Percentiles rank a stretch among this genome's conserved stretches.
Conservation (phyloP, 2,113 vertebrate genomes). For the Psilopsiagon aymara region DNA sequence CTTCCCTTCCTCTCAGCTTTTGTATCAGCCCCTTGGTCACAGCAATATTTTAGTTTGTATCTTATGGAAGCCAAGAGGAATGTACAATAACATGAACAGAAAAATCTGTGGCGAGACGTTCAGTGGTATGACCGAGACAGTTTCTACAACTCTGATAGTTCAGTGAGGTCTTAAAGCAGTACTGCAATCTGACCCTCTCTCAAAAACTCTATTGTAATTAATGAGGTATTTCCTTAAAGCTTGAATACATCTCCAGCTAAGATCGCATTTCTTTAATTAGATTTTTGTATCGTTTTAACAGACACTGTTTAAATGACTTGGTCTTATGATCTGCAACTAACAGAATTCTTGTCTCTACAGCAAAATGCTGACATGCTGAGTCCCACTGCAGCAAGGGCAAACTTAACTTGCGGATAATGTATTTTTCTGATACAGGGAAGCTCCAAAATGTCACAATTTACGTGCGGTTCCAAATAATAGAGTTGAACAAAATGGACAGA, state of each 20-base stretch:
- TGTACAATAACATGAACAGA: accelerated
- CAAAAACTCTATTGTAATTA: neutral
- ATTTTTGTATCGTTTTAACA: neutral
- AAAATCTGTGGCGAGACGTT: neutral
- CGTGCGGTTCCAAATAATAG: neutral
- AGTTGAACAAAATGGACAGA: neutral
- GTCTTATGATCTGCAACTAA: neutral
- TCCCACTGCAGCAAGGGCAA: neutral
- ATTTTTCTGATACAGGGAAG: neutral
- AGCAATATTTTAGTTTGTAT: neutral
- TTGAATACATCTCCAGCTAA: neutral
- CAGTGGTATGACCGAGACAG: neutral
- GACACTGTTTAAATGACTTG: neutral
- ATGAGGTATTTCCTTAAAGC: neutral
- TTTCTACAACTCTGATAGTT: neutral
- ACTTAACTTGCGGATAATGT: neutral
- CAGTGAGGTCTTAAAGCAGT: neutral
- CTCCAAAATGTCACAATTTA: neutral
- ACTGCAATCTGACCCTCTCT: neutral
- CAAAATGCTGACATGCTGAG: neutral
- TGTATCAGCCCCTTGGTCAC: neutral
- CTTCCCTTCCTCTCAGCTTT: neutral
- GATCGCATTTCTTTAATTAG: neutral
- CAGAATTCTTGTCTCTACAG: neutral
- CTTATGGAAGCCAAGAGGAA: neutral